Percentiles rank a stretch among this genome's conserved stretches.
phyloP scores from a whole-genome alignment of 37 sponge, comb jelly and placozoan species.

The Aplysina aerophoba region DNA sequence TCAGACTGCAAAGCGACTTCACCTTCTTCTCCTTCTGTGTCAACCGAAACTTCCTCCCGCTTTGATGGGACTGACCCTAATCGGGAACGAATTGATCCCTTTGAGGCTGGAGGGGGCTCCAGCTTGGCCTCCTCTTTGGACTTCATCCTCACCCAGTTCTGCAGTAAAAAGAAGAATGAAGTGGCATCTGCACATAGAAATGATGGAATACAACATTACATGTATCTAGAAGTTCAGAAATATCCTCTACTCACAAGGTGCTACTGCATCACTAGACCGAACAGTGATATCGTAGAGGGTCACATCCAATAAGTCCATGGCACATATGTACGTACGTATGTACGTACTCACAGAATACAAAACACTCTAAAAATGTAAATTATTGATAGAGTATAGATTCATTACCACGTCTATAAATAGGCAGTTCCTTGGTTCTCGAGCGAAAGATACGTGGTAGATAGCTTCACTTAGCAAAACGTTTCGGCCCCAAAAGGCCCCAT shows the following conservation, averaged over 20 bases:
- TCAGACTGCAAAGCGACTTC: neutral
- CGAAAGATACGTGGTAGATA: too few relatives aligned
- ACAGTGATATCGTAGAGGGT: too few relatives aligned
- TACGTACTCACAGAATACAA: neutral
- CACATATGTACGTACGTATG: neutral
- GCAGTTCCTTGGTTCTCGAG: too few relatives aligned
- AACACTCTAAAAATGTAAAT: too few relatives aligned
- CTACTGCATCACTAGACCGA: too few relatives aligned
- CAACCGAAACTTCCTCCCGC: neutral
- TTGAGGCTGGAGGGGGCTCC: neutral
- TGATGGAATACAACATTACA: too few relatives aligned
- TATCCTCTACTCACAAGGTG: too few relatives aligned
- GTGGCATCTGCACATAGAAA: neutral
- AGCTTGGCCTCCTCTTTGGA: constrained; percentile 2
- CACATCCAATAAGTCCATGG: neutral
- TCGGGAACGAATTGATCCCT: neutral
- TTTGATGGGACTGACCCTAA: neutral
- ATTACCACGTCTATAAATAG: too few relatives aligned
- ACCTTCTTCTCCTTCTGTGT: constrained; percentile 20
- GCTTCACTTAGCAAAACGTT: too few relatives aligned
- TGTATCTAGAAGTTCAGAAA: too few relatives aligned
- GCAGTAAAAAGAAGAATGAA: neutral
- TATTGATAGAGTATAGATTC: too few relatives aligned
- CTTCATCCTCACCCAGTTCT: neutral
- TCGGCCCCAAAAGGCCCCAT: too few relatives aligned